Conservation (phyloP, 2,113 vertebrate genomes). For the Ibidorhyncha struthersii region DNA sequence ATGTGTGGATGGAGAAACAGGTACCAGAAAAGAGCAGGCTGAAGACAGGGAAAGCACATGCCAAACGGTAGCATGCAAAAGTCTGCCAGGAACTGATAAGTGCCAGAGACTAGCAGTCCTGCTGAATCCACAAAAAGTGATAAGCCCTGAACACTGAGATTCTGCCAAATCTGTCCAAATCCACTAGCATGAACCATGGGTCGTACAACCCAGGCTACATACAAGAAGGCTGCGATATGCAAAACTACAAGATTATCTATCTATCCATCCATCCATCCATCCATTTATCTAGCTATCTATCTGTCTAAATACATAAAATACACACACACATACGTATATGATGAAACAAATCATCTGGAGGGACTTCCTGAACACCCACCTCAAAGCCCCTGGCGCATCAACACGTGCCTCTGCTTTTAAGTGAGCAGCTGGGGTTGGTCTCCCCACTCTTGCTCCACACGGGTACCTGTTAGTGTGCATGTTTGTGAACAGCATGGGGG, state of each 20-base stretch:
- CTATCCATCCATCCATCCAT: background rate
- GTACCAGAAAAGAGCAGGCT: background rate
- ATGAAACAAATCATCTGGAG: background rate
- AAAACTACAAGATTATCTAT: background rate
- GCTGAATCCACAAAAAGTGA: background rate
- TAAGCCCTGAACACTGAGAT: background rate
- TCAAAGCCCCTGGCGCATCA: background rate
- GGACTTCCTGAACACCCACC: background rate
- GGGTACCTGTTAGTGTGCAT: rapidly evolving
- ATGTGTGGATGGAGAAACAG: background rate
- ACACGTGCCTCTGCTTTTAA: background rate
- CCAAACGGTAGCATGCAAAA: rapidly evolving
- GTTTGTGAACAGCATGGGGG: background rate
- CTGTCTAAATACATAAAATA: background rate
- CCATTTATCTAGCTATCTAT: background rate
- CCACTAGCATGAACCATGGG: background rate
- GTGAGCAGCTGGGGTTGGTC: background rate
- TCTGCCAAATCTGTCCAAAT: background rate
- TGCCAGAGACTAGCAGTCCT: background rate
- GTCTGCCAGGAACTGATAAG: background rate
- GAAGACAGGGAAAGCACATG: background rate
- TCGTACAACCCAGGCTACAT: background rate
- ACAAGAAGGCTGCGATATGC: background rate
- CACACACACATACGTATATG: background rate
- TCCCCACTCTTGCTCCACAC: background rate